These are phyloP conservation scores for Nasonia longicornis DNA, from an alignment of 1,140 invertebrate genomes.

Conservation along the genomic window DNA sequence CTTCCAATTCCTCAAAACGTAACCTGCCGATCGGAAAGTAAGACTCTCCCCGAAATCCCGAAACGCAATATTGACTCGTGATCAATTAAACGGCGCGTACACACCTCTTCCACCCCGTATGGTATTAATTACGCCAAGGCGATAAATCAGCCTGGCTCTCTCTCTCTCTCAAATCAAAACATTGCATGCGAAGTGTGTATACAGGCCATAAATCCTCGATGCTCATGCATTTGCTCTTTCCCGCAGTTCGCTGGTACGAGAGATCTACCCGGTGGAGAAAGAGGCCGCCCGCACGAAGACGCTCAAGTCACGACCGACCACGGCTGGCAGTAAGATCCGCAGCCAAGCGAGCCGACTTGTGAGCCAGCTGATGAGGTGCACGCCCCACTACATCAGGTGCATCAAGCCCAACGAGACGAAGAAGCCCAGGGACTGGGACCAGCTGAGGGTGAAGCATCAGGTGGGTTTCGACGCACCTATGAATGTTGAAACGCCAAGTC, in stretches of 20 bases:
- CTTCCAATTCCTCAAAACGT: no score
- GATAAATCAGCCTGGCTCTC: conserved; percentile 7
- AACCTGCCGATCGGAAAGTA: no score
- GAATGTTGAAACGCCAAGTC: not conserved
- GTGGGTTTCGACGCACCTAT: conserved; percentile 35
- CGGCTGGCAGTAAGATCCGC: conserved; percentile 81
- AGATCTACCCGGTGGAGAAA: conserved; percentile 75
- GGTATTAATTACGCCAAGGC: not conserved
- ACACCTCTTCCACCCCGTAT: not conserved
- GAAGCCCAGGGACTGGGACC: conserved; percentile 80
- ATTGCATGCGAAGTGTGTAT: not conserved
- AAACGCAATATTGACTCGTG: not conserved
- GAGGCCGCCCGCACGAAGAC: conserved; percentile 63
- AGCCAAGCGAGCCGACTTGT: conserved; percentile 81
- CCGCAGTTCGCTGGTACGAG: conserved; percentile 73
- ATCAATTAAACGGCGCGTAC: conserved; percentile 8
- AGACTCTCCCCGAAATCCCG: no score
- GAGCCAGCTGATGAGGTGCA: conserved; percentile 78
- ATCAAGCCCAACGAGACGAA: conserved; percentile 86
- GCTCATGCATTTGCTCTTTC: conserved; percentile 24
- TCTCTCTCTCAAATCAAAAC: not conserved
- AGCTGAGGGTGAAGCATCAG: conserved; percentile 74
- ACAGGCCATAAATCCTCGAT: not conserved
- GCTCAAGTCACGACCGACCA: conserved; percentile 76
- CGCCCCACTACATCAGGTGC: conserved; percentile 82